phyloP scores from a whole-genome alignment of 2,113 vertebrate species.

The Siniperca knerii region DNA sequence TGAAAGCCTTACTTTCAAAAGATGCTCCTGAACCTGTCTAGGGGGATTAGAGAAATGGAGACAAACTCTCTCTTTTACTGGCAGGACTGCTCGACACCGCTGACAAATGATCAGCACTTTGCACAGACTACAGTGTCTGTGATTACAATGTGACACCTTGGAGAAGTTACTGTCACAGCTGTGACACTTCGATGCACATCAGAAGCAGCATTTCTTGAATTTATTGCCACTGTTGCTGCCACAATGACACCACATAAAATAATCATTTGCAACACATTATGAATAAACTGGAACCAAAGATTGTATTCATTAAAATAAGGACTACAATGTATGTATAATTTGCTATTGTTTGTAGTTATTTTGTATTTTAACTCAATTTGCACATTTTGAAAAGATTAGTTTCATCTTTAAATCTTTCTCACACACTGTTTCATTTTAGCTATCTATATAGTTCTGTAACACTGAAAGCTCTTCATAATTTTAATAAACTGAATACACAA shows the following conservation, averaged over 20 bases:
- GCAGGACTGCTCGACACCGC: not conserved
- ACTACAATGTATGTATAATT: not conserved
- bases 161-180: not conserved
- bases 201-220: slow-evolving; percentile 1
- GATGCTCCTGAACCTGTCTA: too few species aligned
- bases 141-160: not conserved
- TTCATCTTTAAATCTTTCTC: not conserved
- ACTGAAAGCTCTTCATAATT: not conserved
- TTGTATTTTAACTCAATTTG: slow-evolving; percentile 1
- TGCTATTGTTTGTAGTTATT: not conserved
- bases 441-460: not conserved
- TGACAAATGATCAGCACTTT: not conserved
- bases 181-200: not conserved
- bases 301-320: slow-evolving; percentile 48
- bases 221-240: not conserved
- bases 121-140: not conserved
- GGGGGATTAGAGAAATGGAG: not conserved
- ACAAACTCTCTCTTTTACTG: not conserved
- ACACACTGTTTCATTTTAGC: slow-evolving; percentile 1
- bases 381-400: slow-evolving; percentile 7
- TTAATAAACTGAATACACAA: slow-evolving; percentile 14
- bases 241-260: not conserved
- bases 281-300: slow-evolving; percentile 18
- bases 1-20: not conserved
- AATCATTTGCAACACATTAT: not conserved